Evolutionary conservation across 2,888 invertebrate genomes (phyloP), one percentile per base, ranked within the genome.

Genomic region (Drosophila recens): DNA sequence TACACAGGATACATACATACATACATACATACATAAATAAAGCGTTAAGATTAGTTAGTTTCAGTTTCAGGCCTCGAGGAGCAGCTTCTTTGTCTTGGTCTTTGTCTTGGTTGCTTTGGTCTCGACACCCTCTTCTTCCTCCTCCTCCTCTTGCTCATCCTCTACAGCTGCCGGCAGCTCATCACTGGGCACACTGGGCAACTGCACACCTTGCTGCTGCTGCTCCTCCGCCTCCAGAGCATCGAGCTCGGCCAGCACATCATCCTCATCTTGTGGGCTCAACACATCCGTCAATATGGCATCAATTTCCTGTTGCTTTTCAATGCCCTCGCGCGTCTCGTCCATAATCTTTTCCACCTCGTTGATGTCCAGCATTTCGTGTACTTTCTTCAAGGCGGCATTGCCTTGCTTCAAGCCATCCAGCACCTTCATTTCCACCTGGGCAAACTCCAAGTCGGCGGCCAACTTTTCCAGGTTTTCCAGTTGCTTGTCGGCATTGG

Each of bases 321-420:
- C 98, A 67, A 97, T 95, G 49, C 98, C 98, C 92, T 99, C 99
- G 85, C 94, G 94, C 0, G 99, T 98, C 91, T 99, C 99, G 89
- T 99, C 99, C 94, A 99, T 94, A 61, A 99, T 98, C 90, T 95
- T 95, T 92, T 99, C 99, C 79, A 99, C 97, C 90, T 99, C 98
- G 91, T 98, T 97, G 71, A 99, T 95, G 79, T 96, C 97, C 61
- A 99, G 93, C 56, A 98, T 93, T 80, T 96, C 96, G 90, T 99
- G 97, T 57, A 99, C 95, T 91, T 97, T 97, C 91, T 98, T 98
- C 68, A 99, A 93, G 0, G 99, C 97, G 62, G 95, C 96, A 93
- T 98, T 99, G 71, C 99, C 99, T 75, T 94, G 93, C 92, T 97
- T 97, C 62, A 99, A 94, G 8, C 98, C 98, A 90, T 98, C 96